Evolutionary conservation across 2,797 vertebrate genomes (phyloP).

Genomic region (Mormyrops attenuatus): DNA sequence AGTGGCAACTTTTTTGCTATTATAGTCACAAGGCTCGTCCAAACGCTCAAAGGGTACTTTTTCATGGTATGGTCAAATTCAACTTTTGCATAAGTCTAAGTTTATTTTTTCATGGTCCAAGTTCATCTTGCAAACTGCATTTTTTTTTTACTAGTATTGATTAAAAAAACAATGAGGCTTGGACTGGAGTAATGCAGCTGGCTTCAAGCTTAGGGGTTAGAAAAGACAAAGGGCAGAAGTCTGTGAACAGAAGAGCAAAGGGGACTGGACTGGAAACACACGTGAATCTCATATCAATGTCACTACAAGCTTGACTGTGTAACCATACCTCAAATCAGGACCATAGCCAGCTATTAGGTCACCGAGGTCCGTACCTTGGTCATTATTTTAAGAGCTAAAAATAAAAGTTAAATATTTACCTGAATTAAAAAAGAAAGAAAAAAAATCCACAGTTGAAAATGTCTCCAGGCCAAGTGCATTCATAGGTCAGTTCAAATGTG

Average conservation of each 20-base stretch:
- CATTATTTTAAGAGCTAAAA: background rate
- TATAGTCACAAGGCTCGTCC: background rate
- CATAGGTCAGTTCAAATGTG: background rate
- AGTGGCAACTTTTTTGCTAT: background rate
- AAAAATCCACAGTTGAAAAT: background rate
- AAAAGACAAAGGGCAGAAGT: too few relatives aligned
- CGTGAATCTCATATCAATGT: background rate
- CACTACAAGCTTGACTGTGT: too few relatives aligned
- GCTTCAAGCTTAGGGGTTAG: too few relatives aligned
- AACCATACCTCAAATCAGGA: too few relatives aligned
- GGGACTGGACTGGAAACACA: background rate
- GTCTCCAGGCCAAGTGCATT: background rate
- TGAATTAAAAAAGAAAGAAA: background rate
- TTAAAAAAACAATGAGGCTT: background rate
- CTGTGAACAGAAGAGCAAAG: too few relatives aligned
- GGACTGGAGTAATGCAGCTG: background rate
- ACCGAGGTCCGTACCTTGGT: background rate
- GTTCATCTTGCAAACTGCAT: background rate
- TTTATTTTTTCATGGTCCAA: background rate
- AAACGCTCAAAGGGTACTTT: background rate
- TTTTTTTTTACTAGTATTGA: background rate
- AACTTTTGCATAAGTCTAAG: background rate
- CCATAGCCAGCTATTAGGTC: background rate
- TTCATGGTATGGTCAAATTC: background rate
- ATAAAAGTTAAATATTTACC: background rate